phyloP scores from a whole-genome alignment of 2,888 invertebrate genomes.

The Drosophila suboccidentalis region DNA sequence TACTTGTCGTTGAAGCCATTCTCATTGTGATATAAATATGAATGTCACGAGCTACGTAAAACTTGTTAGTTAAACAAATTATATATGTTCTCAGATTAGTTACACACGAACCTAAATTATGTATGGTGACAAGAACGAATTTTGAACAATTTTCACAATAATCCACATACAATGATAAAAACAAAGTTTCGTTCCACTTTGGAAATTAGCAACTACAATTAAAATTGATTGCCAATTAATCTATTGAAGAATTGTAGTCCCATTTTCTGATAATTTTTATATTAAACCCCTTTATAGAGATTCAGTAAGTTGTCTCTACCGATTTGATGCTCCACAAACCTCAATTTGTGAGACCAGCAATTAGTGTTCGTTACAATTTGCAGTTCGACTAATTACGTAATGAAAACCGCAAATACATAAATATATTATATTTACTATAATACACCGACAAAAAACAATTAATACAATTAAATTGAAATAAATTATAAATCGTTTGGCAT shows the following conservation, averaged over 20 bases:
- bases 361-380: conserved; percentile 43
- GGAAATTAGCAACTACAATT: neutral
- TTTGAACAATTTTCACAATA: too few relatives aligned
- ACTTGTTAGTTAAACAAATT: neutral
- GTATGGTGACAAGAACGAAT: neutral
- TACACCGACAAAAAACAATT: conserved; percentile 25
- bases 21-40: neutral
- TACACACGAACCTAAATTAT: neutral
- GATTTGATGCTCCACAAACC: conserved; percentile 34
- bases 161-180: too few relatives aligned
- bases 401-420: conserved; percentile 55
- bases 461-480: conserved; percentile 53
- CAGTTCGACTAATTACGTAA: conserved; percentile 39
- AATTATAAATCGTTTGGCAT: conserved; percentile 47
- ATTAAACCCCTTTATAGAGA: neutral
- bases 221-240: neutral
- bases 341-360: conserved; percentile 51
- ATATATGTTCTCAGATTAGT: neutral
- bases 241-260: neutral
- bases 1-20: neutral
- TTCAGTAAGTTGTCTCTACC: neutral
- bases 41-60: neutral
- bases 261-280: neutral
- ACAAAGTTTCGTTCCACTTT: too few relatives aligned
- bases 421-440: conserved; percentile 37